Conservation (phyloP, 1,140 invertebrate species). For the Zeugodacus cucurbitae region DNA sequence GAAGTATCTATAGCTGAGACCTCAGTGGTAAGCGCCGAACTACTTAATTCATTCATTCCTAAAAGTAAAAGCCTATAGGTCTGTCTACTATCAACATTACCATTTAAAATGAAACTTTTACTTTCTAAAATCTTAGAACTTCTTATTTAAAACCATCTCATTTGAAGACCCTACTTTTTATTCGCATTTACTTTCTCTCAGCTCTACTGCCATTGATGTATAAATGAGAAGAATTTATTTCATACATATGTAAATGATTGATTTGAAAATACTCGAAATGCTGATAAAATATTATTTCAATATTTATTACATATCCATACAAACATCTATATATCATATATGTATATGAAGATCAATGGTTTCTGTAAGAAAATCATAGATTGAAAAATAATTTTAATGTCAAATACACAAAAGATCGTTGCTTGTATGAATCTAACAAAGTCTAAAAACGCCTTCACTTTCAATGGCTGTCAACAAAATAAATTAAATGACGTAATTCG, state of each 20-base stretch:
- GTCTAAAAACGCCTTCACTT: not conserved
- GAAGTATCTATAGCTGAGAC: too few species aligned
- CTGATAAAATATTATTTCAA: not conserved
- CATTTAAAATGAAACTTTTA: too few species aligned
- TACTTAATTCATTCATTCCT: too few species aligned
- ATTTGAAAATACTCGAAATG: not conserved
- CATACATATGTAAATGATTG: not conserved
- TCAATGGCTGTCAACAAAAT: conserved; percentile 19
- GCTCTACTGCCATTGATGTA: too few species aligned
- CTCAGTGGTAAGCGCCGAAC: too few species aligned
- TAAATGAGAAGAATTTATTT: too few species aligned
- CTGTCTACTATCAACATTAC: too few species aligned
- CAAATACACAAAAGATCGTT: not conserved
- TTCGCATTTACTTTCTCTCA: too few species aligned
- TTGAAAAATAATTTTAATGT: not conserved
- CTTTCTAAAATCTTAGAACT: too few species aligned
- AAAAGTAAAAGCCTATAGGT: too few species aligned
- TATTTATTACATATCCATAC: not conserved
- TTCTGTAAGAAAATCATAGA: conserved; percentile 30
- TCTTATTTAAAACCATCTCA: too few species aligned
- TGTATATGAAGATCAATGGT: conserved; percentile 18
- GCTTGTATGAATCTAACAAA: not conserved
- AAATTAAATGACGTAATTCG: not conserved
- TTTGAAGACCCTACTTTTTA: too few species aligned
- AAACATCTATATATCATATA: not conserved